phyloP scores from a whole-genome alignment of 2,888 invertebrate species.

The Andrena camellia region DNA sequence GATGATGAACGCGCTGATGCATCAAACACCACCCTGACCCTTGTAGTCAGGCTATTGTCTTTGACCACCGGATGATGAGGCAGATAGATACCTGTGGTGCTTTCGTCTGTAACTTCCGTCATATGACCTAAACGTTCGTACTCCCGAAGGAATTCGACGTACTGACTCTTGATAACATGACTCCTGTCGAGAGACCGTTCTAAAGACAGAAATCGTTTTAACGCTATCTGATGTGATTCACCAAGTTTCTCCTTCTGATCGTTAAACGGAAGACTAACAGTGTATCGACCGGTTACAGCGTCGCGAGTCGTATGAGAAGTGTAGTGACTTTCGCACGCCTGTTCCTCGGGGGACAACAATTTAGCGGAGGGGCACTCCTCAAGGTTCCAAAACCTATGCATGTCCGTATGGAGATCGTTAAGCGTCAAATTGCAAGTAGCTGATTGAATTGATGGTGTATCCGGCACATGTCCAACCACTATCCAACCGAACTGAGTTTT shows the following conservation, averaged over 20 bases:
- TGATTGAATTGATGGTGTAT: not conserved
- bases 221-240: not conserved
- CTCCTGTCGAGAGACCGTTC: not conserved
- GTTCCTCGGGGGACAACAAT: not conserved
- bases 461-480: not conserved
- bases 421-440: not conserved
- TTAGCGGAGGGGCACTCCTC: not conserved
- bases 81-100: not conserved
- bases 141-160: no score
- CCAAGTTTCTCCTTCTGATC: not conserved
- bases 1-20: no score
- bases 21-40: no score
- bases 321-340: not conserved
- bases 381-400: slow-evolving; percentile 8
- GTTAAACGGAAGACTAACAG: no score
- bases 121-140: no score
- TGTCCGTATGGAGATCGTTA: not conserved
- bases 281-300: not conserved
- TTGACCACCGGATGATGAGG: slow-evolving; percentile 6
- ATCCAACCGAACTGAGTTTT: slow-evolving; percentile 9
- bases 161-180: not conserved
- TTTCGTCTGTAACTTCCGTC: not conserved
- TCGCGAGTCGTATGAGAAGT: not conserved
- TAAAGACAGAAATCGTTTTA: not conserved
- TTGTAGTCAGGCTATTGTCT: no score